A percentile compares a stretch with the other conserved stretches of the same genome.
These are phyloP conservation scores for Chlorops oryzae DNA, from an alignment of 1,140 invertebrate genomes.

Conservation along the genomic window DNA sequence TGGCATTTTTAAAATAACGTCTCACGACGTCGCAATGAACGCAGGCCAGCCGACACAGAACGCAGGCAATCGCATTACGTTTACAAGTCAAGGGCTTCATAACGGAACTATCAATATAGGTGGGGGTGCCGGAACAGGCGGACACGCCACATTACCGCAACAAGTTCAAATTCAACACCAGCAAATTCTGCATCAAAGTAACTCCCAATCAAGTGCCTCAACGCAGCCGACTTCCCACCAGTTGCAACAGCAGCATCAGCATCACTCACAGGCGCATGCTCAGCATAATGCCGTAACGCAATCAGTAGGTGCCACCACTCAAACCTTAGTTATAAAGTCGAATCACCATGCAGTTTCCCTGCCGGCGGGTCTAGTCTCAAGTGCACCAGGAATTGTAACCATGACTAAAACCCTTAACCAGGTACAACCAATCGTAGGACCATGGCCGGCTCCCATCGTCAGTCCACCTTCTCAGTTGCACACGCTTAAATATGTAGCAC, in stretches of 20 bases:
- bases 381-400: constrained; percentile 48
- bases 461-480: too few species aligned
- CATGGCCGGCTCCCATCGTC: not conserved
- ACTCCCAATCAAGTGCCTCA: not conserved
- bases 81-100: constrained; percentile 52
- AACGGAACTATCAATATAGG: constrained; percentile 54
- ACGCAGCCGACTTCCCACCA: constrained; percentile 8
- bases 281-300: constrained; percentile 34
- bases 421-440: constrained; percentile 24
- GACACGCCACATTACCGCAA: constrained; percentile 41
- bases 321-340: constrained; percentile 48
- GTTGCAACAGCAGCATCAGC: constrained; percentile 11
- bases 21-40: constrained; percentile 37
- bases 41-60: constrained; percentile 33
- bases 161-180: constrained; percentile 22
- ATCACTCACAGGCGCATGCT: constrained; percentile 14
- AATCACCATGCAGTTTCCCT: constrained; percentile 47
- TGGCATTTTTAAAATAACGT: too few species aligned
- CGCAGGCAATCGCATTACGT: constrained; percentile 48
- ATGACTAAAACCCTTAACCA: constrained; percentile 48
- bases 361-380: constrained; percentile 47
- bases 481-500: too few species aligned
- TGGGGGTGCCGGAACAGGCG: constrained; percentile 31
- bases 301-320: constrained; percentile 48
- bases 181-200: constrained; percentile 13